A percentile compares a stretch with the other conserved stretches of the same genome.
These are phyloP conservation scores for Cerastis rubricosa DNA, from an alignment of 2,888 invertebrate genomes.

Conservation along the genomic window DNA sequence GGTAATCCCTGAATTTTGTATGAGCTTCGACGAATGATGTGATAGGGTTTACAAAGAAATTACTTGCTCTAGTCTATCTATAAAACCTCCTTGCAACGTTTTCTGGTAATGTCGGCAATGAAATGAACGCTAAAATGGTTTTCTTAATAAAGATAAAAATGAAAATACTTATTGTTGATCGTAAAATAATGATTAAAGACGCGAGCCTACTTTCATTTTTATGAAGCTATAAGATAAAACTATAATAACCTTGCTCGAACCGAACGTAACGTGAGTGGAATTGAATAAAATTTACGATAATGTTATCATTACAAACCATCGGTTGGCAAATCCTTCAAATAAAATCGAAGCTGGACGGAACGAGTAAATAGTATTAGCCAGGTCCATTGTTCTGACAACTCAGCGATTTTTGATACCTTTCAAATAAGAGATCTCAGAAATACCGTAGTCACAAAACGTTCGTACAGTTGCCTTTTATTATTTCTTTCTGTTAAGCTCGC, in stretches of 20 bases:
- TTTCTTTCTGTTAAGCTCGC: slow-evolving; percentile 68
- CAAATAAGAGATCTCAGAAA: slow-evolving; percentile 76
- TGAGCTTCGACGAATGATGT: slow-evolving; percentile 57
- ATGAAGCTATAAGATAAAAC: slow-evolving; percentile 62
- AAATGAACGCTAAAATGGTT: slow-evolving; percentile 26
- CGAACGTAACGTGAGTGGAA: slow-evolving; percentile 70
- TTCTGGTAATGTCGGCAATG: slow-evolving; percentile 17
- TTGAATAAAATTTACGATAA: slow-evolving; percentile 78
- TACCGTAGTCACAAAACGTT: slow-evolving; percentile 73
- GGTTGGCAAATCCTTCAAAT: slow-evolving; percentile 74
- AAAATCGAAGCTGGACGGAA: slow-evolving; percentile 66
- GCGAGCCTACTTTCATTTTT: slow-evolving; percentile 55
- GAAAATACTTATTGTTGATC: slow-evolving; percentile 43
- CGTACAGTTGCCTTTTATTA: slow-evolving; percentile 70
- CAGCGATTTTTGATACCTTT: slow-evolving; percentile 80
- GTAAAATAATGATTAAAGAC: slow-evolving; percentile 51
- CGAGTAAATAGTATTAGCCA: slow-evolving; percentile 73
- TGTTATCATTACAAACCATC: slow-evolving; percentile 74
- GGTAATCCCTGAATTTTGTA: slow-evolving; percentile 67
- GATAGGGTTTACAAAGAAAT: slow-evolving; percentile 51
- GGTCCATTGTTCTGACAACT: slow-evolving; percentile 77
- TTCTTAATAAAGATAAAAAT: slow-evolving; percentile 46
- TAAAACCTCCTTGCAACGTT: slow-evolving; percentile 39
- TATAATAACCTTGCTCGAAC: slow-evolving; percentile 43
- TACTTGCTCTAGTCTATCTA: slow-evolving; percentile 40